phyloP scores from a whole-genome alignment of 2,888 invertebrate genomes.

The Ichneumon xanthorius region DNA sequence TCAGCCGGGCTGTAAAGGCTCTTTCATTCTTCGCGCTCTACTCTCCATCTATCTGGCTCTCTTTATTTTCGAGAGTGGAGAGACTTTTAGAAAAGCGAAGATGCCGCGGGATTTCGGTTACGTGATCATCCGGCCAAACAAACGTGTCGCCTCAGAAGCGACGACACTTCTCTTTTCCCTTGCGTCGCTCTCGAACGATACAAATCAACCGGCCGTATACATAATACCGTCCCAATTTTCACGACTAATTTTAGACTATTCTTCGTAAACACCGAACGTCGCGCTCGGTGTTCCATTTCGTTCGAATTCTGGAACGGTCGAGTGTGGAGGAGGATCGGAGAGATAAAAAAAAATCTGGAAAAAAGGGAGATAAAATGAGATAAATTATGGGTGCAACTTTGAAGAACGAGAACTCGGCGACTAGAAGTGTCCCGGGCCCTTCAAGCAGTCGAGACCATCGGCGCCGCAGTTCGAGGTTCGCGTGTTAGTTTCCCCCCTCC shows the following conservation, averaged over 20 bases:
- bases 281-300: conserved; percentile 5
- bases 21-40: conserved; percentile 40
- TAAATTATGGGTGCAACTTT: conserved; percentile 54
- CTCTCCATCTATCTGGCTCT: conserved; percentile 47
- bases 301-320: conserved; percentile 40
- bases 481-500: conserved; percentile 25
- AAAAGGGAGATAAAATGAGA: conserved; percentile 37
- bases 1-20: conserved; percentile 36
- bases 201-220: conserved; percentile 64
- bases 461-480: conserved; percentile 63
- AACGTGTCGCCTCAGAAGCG: conserved; percentile 45
- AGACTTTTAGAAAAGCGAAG: conserved; percentile 40
- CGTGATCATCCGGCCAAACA: conserved; percentile 71
- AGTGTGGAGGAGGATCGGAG: conserved; percentile 27
- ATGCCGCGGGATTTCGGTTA: conserved; percentile 58
- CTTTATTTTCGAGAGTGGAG: conserved; percentile 55
- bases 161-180: conserved; percentile 41
- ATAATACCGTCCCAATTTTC: conserved; percentile 58
- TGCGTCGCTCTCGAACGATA: conserved; percentile 32
- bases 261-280: conserved; percentile 47
- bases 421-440: conserved; percentile 63
- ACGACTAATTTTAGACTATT: conserved; percentile 59
- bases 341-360: not conserved
- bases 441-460: conserved; percentile 68
- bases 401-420: conserved; percentile 50